Conservation (phyloP, 2,113 vertebrate genomes). For the Oxyruncus cristatus region DNA sequence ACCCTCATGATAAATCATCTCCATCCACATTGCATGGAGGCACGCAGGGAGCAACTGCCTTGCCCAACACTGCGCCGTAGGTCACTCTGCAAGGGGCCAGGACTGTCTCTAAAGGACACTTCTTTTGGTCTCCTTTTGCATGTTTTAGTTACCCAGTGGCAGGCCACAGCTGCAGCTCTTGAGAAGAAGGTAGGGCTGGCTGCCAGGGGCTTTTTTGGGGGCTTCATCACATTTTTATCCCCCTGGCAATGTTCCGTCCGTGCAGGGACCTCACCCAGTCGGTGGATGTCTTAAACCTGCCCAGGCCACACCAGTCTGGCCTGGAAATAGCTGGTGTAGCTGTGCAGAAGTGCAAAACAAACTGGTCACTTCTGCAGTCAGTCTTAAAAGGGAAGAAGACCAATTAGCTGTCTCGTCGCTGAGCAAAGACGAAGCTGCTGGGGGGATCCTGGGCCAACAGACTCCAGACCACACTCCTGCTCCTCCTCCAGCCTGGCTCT, state of each 20-base stretch:
- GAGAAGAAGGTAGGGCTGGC: neutral
- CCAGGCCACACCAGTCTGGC: rapidly evolving
- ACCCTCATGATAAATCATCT: neutral
- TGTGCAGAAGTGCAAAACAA: neutral
- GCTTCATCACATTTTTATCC: neutral
- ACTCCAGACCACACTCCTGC: rapidly evolving
- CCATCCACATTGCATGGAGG: neutral
- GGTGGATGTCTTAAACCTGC: neutral
- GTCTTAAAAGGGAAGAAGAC: neutral
- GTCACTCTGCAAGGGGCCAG: neutral
- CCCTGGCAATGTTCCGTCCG: neutral
- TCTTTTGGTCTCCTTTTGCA: neutral
- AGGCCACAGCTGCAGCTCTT: neutral
- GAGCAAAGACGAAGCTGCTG: neutral
- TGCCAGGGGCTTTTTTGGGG: neutral
- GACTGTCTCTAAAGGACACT: neutral
- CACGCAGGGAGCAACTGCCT: neutral
- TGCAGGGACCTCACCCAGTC: neutral
- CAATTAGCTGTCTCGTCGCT: rapidly evolving
- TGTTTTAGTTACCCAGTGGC: neutral
- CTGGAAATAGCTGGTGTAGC: neutral
- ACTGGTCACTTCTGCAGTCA: neutral
- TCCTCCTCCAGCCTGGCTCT: neutral
- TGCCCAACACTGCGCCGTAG: neutral
- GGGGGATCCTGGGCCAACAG: neutral